Evolutionary conservation across 2,888 invertebrate genomes (phyloP).

Genomic region (Theodoxus fluviatilis): DNA sequence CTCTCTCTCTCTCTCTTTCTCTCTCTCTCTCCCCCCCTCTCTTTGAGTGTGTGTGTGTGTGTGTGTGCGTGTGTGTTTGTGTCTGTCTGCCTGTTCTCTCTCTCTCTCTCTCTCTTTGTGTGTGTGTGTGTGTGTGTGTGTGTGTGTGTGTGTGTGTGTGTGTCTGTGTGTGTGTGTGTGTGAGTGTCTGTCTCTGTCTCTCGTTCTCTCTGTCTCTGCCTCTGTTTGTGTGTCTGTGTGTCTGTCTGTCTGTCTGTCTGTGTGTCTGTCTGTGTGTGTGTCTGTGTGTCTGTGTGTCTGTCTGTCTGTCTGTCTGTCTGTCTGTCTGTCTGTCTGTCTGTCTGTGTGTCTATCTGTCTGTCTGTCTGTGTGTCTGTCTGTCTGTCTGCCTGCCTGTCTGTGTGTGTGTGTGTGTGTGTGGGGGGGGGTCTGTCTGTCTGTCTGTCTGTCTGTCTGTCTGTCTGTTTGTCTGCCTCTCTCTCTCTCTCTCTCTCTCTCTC

Average conservation of each 20-base stretch:
- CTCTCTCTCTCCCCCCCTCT: background rate
- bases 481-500: no score
- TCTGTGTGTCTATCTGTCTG: background rate
- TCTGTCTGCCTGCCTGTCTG: constrained; percentile 5
- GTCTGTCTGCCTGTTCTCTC: background rate
- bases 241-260: background rate
- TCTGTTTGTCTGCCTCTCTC: no score
- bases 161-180: background rate
- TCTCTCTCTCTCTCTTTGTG: background rate
- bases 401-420: constrained; percentile 11
- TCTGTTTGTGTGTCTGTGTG: constrained; percentile 2
- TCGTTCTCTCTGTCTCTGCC: background rate
- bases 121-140: constrained; percentile 16
- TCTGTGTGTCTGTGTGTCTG: background rate
- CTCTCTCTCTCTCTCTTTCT: constrained; percentile 11
- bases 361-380: background rate
- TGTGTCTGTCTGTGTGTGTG: background rate
- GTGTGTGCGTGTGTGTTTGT: background rate
- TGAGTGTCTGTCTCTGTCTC: background rate
- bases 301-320: background rate
- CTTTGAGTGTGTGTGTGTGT: background rate
- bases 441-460: no score
- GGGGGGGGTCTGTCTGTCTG: background rate
- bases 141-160: constrained; percentile 16
- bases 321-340: background rate